A percentile compares a stretch with the other conserved stretches of the same genome.
These are phyloP conservation scores for Kryphioiulus occultus DNA, from an alignment of 2,888 invertebrate species.

Conservation along the genomic window DNA sequence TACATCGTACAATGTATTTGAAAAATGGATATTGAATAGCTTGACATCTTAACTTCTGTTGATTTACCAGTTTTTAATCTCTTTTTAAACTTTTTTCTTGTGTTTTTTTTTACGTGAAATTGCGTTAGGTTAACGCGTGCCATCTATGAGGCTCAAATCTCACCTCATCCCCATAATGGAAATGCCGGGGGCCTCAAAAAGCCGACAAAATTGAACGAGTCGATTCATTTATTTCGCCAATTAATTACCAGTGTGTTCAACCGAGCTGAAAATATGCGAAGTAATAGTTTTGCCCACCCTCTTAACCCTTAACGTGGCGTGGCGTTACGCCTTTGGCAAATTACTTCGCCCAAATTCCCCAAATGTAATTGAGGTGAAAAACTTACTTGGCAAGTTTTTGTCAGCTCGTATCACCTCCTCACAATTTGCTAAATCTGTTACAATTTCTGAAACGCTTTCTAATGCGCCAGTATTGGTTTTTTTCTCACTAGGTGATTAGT, in stretches of 20 bases:
- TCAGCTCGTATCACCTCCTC: neutral
- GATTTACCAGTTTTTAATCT: conserved; percentile 21
- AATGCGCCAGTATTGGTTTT: neutral
- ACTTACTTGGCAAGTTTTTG: neutral
- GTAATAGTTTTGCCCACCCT: conserved; percentile 8
- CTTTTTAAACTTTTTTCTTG: neutral
- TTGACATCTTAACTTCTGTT: conserved; percentile 36
- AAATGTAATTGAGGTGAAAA: conserved; percentile 1
- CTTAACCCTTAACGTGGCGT: conserved; percentile 6
- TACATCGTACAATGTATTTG: neutral
- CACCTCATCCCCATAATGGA: neutral
- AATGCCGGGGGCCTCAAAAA: neutral
- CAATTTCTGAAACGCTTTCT: neutral
- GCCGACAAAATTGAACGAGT: neutral
- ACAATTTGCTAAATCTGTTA: neutral
- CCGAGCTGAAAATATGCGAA: neutral
- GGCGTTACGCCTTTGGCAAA: neutral
- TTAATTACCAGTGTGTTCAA: neutral
- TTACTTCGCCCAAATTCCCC: neutral
- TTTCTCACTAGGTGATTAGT: neutral
- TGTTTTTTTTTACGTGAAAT: neutral
- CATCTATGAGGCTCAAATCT: neutral
- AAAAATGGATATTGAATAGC: conserved; percentile 9
- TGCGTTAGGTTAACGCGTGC: neutral
- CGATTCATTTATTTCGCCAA: conserved; percentile 9